Evolutionary conservation across 2,113 vertebrate genomes (phyloP).

Genomic region (Pedionomus torquatus): DNA sequence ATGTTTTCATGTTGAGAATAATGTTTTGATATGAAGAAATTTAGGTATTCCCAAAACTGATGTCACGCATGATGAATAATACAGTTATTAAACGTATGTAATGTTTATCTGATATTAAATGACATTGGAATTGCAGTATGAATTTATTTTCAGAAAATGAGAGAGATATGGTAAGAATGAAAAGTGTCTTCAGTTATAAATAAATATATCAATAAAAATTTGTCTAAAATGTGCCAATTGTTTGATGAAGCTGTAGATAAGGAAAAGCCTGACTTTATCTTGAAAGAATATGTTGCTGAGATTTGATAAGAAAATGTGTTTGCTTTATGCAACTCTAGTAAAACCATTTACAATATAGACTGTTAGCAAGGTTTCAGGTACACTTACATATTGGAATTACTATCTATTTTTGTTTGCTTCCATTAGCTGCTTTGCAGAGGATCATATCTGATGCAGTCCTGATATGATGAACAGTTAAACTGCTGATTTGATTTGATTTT

Average conservation of each 20-base stretch:
- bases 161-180: background rate
- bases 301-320: background rate
- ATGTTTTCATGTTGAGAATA: background rate
- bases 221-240: background rate
- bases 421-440: background rate
- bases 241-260: background rate
- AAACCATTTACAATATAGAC: background rate
- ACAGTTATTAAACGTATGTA: background rate
- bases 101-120: background rate
- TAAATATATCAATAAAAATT: background rate
- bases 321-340: background rate
- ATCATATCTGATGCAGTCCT: background rate
- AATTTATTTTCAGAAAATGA: background rate
- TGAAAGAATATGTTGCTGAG: background rate
- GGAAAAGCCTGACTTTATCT: background rate
- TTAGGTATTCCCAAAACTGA: background rate
- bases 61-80: background rate
- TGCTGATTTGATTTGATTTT: background rate
- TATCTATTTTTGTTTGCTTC: background rate
- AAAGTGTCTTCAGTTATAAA: background rate
- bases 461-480: background rate
- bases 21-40: background rate
- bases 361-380: background rate
- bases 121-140: background rate
- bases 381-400: rapidly evolving